Base-by-base conservation (phyloP, 2,113 vertebrate genomes). In the Channa maculata region DNA sequence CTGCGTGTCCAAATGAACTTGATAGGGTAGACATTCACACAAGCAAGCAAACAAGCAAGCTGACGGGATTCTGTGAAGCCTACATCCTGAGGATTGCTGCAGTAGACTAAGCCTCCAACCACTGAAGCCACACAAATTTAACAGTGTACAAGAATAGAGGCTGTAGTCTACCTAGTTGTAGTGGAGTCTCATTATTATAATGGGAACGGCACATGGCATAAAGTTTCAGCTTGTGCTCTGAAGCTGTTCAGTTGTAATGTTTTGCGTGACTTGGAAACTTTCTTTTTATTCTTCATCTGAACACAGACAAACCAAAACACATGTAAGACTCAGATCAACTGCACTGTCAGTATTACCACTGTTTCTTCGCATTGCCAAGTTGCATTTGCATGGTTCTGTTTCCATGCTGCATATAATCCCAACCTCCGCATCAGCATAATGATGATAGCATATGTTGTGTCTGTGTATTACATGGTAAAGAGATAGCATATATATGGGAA, bases 1-100 rank as follows among this genome's bases (percentile, higher is more conserved):
- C 64, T 59, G 71, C n/a, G 14, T 76, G 77, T 82, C 75, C 63
- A 88, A 87, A 89, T 87, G 55, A 86, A 61, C 71, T 79, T 50
- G 75, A 37, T 85, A 24, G 50, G 68, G 50, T 71, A 62, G 55
- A 78, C 13, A 73, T 45, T 53, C 64, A 76, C 37, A 65, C 68
- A 78, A 71, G 71, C 53, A 80, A 82, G 69, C 86, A 88, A 82
- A 82, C 73, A 79, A 82, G 41, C 61, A 3, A 68, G 76, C 75
- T 55, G 52, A 75, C 36, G 60, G 79, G 66, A 80, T 79, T 65
- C 72, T 63, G 65, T 79, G 69, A 80, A 84, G 63, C 76, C 43
- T 62, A 53, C 75, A 55, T 70, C 78, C 64, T 80, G 65, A 71
- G 64, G 48, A 34, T 65, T 65, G 63, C 52, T 51, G 59, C 45